Evolutionary conservation across 2,113 vertebrate genomes (phyloP).

Genomic region (Microtus oregoni): DNA sequence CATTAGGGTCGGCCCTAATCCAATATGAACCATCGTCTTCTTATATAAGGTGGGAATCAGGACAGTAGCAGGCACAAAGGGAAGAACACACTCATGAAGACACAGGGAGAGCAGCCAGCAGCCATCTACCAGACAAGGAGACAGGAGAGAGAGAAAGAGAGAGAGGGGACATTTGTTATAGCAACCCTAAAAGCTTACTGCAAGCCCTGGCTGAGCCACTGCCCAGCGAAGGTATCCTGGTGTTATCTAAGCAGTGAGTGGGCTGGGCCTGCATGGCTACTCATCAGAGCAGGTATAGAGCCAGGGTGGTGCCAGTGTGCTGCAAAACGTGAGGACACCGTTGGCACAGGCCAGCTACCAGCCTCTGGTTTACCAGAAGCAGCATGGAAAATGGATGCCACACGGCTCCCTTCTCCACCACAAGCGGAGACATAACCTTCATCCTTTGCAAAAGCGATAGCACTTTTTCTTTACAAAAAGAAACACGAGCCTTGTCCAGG

Average conservation of each 20-base stretch:
- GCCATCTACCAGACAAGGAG: neutral
- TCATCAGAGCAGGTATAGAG: neutral
- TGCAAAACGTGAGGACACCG: fast-evolving
- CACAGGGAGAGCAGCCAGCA: neutral
- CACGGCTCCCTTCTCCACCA: neutral
- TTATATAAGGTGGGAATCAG: neutral
- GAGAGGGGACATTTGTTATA: neutral
- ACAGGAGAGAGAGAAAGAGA: neutral
- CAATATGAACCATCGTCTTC: neutral
- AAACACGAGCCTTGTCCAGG: neutral
- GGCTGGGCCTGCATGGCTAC: neutral
- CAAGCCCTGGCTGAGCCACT: neutral
- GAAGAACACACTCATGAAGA: neutral
- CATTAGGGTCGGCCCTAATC: neutral
- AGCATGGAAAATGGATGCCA: neutral
- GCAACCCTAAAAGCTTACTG: neutral
- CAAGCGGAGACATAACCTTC: neutral
- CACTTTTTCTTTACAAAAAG: neutral
- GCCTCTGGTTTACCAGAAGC: neutral
- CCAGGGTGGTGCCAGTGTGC: too few species aligned
- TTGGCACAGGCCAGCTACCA: neutral
- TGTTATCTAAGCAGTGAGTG: neutral
- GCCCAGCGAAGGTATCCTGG: neutral
- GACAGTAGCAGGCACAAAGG: neutral
- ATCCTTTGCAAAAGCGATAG: neutral